Percentiles rank a stretch among this genome's conserved stretches.
phyloP scores from a whole-genome alignment of 2,888 invertebrate genomes.

The Lasioglossum marginatum region DNA sequence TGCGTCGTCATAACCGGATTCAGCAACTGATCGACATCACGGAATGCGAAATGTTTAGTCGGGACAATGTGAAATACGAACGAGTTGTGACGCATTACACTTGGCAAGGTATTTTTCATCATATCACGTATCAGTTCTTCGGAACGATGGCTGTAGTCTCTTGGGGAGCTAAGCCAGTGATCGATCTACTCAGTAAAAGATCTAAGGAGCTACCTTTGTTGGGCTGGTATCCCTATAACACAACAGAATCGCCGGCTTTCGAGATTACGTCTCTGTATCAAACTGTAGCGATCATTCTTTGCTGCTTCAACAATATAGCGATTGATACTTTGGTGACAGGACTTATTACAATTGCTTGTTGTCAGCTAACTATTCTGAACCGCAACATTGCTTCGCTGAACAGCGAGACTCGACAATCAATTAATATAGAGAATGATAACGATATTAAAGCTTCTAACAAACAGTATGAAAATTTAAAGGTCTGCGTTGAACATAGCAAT shows the following conservation, averaged over 20 bases:
- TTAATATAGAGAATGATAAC: neutral
- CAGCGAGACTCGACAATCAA: neutral
- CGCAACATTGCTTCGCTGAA: constrained; percentile 65
- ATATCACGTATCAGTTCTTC: constrained; percentile 73
- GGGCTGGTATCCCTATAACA: constrained; percentile 77
- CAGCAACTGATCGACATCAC: constrained; percentile 64
- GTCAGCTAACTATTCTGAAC: constrained; percentile 74
- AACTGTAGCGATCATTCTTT: constrained; percentile 62
- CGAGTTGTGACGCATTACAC: constrained; percentile 66
- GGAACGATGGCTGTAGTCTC: constrained; percentile 65
- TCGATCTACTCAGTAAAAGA: constrained; percentile 57
- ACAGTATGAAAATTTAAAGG: constrained; percentile 55
- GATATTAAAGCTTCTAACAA: neutral
- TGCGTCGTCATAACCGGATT: constrained; percentile 64
- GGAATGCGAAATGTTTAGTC: constrained; percentile 60
- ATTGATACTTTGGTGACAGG: constrained; percentile 76
- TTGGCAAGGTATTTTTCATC: constrained; percentile 76
- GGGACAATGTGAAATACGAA: constrained; percentile 66
- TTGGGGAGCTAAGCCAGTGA: constrained; percentile 71
- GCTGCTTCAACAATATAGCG: constrained; percentile 75
- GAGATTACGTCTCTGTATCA: constrained; percentile 74
- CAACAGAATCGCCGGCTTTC: constrained; percentile 69
- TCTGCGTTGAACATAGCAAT: constrained; percentile 69
- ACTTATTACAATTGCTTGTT: constrained; percentile 73
- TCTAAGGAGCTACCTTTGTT: constrained; percentile 69